Evolutionary conservation across 2,797 vertebrate genomes (phyloP).

Genomic region (Lithobates sylvaticus): DNA sequence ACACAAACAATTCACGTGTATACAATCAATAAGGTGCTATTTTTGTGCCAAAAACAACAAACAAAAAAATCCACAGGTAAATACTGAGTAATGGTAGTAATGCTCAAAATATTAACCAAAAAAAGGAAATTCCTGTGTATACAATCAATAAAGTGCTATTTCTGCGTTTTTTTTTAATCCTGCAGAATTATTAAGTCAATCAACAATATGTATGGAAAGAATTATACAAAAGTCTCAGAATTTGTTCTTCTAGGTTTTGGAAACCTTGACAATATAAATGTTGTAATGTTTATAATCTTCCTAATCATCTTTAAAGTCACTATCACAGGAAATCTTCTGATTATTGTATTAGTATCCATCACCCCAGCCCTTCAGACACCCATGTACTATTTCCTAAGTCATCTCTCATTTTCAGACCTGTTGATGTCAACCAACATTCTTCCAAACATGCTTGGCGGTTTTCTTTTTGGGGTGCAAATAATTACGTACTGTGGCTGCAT

Average conservation of each 20-base stretch:
- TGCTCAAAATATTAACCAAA: too few species aligned
- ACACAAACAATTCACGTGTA: too few species aligned
- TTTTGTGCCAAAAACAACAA: too few species aligned
- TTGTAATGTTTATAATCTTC: slow-evolving; percentile 15
- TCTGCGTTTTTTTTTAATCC: not conserved
- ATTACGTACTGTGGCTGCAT: slow-evolving; percentile 20
- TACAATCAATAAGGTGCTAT: too few species aligned
- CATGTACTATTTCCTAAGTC: slow-evolving; percentile 39
- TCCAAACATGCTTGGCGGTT: slow-evolving; percentile 14
- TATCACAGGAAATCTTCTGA: slow-evolving; percentile 7
- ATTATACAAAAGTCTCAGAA: slow-evolving; percentile 19
- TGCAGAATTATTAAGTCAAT: not conserved
- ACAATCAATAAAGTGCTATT: too few species aligned
- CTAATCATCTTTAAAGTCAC: slow-evolving; percentile 30
- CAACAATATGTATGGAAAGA: not conserved
- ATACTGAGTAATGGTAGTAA: too few species aligned
- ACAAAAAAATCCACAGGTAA: too few species aligned
- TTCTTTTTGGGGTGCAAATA: not conserved
- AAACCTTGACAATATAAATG: slow-evolving; percentile 14
- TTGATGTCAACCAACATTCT: slow-evolving; percentile 1
- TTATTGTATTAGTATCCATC: slow-evolving; percentile 20
- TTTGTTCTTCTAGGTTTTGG: slow-evolving; percentile 39
- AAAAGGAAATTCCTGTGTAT: too few species aligned
- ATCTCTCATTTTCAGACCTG: slow-evolving; percentile 31
- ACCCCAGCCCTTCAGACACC: slow-evolving; percentile 2